Percentiles rank a stretch among this genome's conserved stretches.
phyloP scores from a whole-genome alignment of 2,113 vertebrate species.

The Tiliqua scincoides region DNA sequence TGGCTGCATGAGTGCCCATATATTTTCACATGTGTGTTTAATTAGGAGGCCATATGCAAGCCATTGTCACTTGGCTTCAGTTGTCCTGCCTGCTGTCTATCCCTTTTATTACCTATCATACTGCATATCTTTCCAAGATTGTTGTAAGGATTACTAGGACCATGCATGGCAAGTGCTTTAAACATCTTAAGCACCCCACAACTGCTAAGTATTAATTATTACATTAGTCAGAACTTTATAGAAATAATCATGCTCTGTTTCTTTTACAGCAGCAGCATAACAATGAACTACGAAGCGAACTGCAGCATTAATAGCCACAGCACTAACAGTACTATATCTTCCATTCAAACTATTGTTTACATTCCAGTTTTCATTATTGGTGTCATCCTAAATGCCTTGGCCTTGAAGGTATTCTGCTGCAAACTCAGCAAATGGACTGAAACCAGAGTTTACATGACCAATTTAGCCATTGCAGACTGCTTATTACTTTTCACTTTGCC shows the following conservation, averaged over 20 bases:
- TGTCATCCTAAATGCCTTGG: slow-evolving; percentile 62
- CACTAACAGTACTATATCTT: not conserved
- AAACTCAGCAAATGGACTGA: slow-evolving; percentile 67
- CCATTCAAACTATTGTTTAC: not conserved
- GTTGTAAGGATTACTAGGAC: not conserved
- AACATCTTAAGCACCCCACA: not conserved
- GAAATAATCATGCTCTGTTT: not conserved
- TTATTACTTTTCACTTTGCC: slow-evolving; percentile 70
- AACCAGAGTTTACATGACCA: slow-evolving; percentile 73
- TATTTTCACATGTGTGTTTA: too few species aligned
- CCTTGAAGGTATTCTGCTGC: slow-evolving; percentile 67
- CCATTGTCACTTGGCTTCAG: too few species aligned
- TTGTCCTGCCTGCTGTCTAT: too few species aligned
- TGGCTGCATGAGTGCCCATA: too few species aligned
- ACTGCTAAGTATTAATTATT: not conserved
- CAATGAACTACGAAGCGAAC: not conserved
- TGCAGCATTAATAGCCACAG: not conserved
- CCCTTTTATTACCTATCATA: too few species aligned
- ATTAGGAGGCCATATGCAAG: not conserved
- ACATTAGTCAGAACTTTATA: not conserved
- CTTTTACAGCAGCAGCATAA: not conserved
- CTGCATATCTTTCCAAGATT: not conserved
- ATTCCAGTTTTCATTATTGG: slow-evolving; percentile 45
- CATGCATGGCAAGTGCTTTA: not conserved
- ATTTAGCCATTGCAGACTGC: slow-evolving; percentile 70